Conservation (phyloP, 2,797 vertebrate species). For the Myotis daubentonii region DNA sequence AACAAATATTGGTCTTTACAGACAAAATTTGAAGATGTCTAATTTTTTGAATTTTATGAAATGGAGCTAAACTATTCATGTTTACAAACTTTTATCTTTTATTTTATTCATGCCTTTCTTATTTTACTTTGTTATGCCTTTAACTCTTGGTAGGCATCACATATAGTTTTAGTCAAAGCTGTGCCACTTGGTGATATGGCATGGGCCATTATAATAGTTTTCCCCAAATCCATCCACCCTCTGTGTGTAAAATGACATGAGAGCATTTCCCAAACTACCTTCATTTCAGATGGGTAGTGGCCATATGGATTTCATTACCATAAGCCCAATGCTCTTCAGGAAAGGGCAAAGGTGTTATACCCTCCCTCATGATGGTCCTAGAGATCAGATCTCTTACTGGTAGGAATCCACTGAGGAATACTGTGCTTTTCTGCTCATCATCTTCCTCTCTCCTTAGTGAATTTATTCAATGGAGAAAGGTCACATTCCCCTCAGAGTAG, state of each 20-base stretch:
- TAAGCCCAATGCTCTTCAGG: not conserved
- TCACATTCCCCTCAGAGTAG: not conserved
- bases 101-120: not conserved
- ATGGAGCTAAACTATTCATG: not conserved
- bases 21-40: not conserved
- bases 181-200: not conserved
- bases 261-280: not conserved
- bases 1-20: not conserved
- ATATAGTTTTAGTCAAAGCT: not conserved
- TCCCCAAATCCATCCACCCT: not conserved
- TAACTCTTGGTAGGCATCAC: not conserved
- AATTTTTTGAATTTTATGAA: not conserved
- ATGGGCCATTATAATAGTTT: not conserved
- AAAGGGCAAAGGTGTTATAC: not conserved
- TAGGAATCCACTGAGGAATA: not conserved
- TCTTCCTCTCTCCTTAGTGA: slow-evolving; percentile 8
- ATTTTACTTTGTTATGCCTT: not conserved
- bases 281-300: not conserved
- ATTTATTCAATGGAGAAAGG: not conserved
- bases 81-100: not conserved
- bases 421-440: not conserved
- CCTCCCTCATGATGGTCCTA: not conserved
- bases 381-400: not conserved
- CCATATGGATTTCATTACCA: not conserved
- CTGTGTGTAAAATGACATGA: not conserved